Base-by-base conservation (phyloP, 1,140 invertebrate species). In the Scylla paramamosain region DNA sequence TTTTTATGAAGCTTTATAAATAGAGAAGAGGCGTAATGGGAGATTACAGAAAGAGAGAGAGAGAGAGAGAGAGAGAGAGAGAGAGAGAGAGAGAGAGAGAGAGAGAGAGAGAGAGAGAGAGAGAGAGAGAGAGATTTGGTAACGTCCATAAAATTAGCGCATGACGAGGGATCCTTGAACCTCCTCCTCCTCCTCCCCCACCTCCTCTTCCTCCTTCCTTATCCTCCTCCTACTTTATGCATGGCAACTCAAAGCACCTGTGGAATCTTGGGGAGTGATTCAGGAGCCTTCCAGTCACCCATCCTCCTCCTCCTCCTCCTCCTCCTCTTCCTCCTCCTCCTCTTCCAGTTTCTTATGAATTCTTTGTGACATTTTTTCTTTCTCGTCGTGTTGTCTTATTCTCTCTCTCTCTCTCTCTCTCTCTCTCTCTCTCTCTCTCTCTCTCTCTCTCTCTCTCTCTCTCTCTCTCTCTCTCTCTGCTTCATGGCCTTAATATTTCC, bases 271-370 rank as follows among this genome's bases (percentile, higher is more conserved):
- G 52, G 20, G 52, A 59, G 52, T 59, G 52, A 39, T 1, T 20
- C 52, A 59, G 10, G 52, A 12, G 3, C 20, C 52, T 77, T n/a
- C 67, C 67, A 25, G 20, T 20, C 10, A 12, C 67, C 20, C 67
- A 6, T 77, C 67, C 67, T 77, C 67, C 67, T 77, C 67, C 67
- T 77, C 67, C 67, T 77, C 67, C 67, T 77, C 67, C 67, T 77
- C 67, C 67, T n/a, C 67, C 67, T 77, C 20, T n/a, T 77, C 25
- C 67, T 16, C 52, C 20, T 59, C 10, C 20, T 59, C 52, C 52
- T 59, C 12, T 12, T 16, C 52, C 52, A 4, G 2, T n/a, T 77
- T 77, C 20, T 77, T 77, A 77, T 77, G 20, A n/a, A 77, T 77
- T 59, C 2, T 20, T 59, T 12, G 10, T 20, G 52, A 59, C 52